Conservation (phyloP, 2,113 vertebrate genomes). For the Anarhynchus alexandrinus region DNA sequence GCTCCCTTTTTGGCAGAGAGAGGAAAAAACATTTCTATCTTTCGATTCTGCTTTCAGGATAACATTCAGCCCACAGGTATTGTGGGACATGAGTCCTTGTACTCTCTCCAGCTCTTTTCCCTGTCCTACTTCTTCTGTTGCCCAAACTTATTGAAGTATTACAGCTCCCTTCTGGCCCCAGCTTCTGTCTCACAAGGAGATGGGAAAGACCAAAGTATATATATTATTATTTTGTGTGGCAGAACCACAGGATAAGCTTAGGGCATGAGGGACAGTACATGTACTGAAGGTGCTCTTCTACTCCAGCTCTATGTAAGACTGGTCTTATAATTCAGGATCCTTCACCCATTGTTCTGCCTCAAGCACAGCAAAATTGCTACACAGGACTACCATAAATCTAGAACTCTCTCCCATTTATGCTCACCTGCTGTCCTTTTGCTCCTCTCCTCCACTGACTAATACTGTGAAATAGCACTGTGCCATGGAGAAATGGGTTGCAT, state of each 20-base stretch:
- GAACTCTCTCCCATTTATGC: background rate
- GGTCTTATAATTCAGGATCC: background rate
- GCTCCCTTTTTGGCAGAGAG: background rate
- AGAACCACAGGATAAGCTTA: background rate
- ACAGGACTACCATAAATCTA: background rate
- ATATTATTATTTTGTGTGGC: accelerated
- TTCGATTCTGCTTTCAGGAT: background rate
- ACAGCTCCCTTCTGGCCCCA: background rate
- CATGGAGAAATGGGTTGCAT: background rate
- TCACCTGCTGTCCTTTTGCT: background rate
- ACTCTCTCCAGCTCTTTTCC: background rate
- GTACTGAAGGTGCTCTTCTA: background rate
- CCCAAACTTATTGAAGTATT: background rate
- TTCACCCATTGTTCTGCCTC: background rate
- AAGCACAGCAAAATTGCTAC: background rate
- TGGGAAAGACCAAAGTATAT: background rate
- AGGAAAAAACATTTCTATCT: background rate
- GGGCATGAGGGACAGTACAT: background rate
- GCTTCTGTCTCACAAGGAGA: background rate
- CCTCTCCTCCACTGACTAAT: background rate
- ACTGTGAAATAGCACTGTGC: background rate
- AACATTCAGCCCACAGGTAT: background rate
- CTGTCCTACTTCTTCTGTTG: background rate
- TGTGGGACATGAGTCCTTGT: background rate
- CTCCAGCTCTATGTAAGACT: background rate